A percentile compares a stretch with the other conserved stretches of the same genome.
phyloP scores from a whole-genome alignment of 1,140 invertebrate genomes.

The Drosophila hydei region DNA sequence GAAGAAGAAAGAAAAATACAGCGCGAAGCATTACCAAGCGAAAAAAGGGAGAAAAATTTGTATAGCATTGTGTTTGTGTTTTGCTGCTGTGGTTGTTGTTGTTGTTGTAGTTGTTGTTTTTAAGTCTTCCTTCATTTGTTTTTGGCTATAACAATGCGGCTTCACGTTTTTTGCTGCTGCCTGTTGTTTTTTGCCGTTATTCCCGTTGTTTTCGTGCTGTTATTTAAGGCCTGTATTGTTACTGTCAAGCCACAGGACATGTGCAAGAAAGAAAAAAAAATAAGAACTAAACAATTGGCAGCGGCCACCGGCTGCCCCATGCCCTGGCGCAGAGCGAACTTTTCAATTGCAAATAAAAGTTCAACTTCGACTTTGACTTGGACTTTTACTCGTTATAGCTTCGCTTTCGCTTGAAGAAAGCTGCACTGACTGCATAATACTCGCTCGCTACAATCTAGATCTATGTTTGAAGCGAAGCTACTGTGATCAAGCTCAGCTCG shows the following conservation, averaged over 20 bases:
- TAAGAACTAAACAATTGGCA: background rate
- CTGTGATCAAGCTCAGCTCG: no score
- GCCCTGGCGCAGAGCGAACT: no score
- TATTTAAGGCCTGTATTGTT: conserved; percentile 6
- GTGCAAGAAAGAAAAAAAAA: background rate
- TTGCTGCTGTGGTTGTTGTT: conserved; percentile 50
- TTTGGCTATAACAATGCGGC: conserved; percentile 4
- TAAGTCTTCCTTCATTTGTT: conserved; percentile 26
- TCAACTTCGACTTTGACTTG: no score
- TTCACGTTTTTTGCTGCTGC: conserved; percentile 37
- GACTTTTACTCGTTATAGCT: no score
- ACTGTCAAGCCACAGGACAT: background rate
- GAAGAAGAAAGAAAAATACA: conserved; percentile 14
- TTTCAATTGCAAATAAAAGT: no score
- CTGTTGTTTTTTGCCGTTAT: conserved; percentile 19
- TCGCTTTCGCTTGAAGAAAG: no score
- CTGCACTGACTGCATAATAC: no score
- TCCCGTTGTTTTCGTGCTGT: conserved; percentile 3
- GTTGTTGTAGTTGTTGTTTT: conserved; percentile 26
- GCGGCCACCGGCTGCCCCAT: background rate
- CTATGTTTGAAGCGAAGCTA: no score
- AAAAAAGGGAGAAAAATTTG: conserved; percentile 36
- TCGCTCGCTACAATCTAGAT: no score
- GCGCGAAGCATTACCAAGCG: conserved; percentile 29
- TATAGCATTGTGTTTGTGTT: conserved; percentile 52